A percentile compares a stretch with the other conserved stretches of the same genome.
Evolutionary conservation across 2,797 vertebrate genomes (phyloP).

Genomic region (Vultur gryphus): DNA sequence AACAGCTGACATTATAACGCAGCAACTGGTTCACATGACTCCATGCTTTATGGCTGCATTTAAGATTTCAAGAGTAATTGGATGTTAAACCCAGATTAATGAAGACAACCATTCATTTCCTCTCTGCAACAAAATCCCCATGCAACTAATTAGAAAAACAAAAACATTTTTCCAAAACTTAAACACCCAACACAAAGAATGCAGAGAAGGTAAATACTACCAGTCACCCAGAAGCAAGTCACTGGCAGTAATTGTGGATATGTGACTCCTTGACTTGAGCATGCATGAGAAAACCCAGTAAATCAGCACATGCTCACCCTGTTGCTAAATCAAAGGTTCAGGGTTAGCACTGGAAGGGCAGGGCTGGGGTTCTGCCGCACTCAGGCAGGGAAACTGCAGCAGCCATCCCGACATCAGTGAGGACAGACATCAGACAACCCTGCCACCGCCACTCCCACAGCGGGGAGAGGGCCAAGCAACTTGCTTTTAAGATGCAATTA

Average conservation of each 20-base stretch:
- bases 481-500: background rate
- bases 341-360: background rate
- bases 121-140: background rate
- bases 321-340: background rate
- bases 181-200: background rate
- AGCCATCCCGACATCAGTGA: rapidly evolving
- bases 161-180: background rate
- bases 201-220: background rate
- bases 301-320: background rate
- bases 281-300: background rate
- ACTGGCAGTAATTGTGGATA: background rate
- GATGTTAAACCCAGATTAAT: background rate
- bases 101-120: background rate
- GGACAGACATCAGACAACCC: background rate
- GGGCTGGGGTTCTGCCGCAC: background rate
- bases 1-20: background rate
- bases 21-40: background rate
- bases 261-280: background rate
- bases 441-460: background rate
- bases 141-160: background rate
- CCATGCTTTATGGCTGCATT: background rate
- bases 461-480: background rate
- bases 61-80: background rate
- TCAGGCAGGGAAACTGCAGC: background rate
- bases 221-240: background rate